Base-by-base conservation (phyloP, 2,888 invertebrate genomes). In the Euplexia lucipara region DNA sequence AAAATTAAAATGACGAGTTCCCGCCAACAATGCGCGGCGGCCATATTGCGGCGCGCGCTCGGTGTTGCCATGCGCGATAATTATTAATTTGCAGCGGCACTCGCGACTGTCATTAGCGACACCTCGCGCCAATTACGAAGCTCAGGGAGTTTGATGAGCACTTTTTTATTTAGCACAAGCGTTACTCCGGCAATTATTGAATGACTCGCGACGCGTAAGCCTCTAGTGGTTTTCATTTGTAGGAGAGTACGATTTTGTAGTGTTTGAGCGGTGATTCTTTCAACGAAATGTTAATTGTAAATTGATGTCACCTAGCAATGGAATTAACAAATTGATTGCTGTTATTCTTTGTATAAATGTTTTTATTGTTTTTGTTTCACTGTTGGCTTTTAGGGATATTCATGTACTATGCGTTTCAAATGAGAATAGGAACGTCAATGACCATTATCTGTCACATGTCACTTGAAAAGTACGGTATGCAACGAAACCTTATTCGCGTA, bases 111-210 rank as follows among this genome's bases (percentile, higher is more conserved):
- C 95, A 95, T 95, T 95, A 94, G 93, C 89, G 94, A 95, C 95
- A 95, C 95, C 95, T 95, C 94, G 88, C 92, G 90, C 95, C 95
- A 95, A 95, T 94, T 94, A 94, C 88, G 88, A 91, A 86, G 90
- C 90, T 88, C 90, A 82, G 88, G 90, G 92, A 90, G 92, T 93
- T 92, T 93, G 93, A 92, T 92, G 91, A 92, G 90, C 91, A 90
- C 90, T 94, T 93, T 87, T 94, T 94, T 93, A 93, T 93, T 94
- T 92, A 93, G 89, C 91, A 88, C 89, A 91, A 91, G 91, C 90
- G 90, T 91, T 91, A 92, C 90, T 88, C 89, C 91, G 91, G 90
- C 93, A 93, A 92, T 94, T 93, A 94, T 94, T 93, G 90, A 88
- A 92, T 92, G 91, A 90, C 86, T 90, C 90, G 87, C 86, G 86